Evolutionary conservation across 2,113 vertebrate species (phyloP).

Genomic region (Carettochelys insculpta): DNA sequence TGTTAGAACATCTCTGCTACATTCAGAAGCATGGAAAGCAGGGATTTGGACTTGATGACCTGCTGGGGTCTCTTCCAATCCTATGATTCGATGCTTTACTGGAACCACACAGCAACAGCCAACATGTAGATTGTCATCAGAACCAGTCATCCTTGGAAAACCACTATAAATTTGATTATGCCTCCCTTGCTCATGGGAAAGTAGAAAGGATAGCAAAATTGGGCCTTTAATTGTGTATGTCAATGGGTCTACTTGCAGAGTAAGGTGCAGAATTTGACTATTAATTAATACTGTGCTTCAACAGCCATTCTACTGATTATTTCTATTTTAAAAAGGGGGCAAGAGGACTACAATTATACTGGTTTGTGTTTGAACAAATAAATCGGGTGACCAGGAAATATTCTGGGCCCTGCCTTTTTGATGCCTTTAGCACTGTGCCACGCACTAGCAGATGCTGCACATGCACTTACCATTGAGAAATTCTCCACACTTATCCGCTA

Average conservation of each 20-base stretch:
- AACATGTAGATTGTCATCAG: background rate
- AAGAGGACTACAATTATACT: background rate
- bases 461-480: background rate
- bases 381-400: background rate
- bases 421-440: background rate
- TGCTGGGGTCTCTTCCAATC: no score
- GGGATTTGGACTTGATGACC: no score
- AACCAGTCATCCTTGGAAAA: background rate
- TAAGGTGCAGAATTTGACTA: background rate
- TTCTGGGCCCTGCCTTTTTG: background rate
- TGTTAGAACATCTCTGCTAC: accelerated
- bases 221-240: background rate
- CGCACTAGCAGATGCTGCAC: background rate
- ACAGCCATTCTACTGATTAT: background rate
- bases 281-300: background rate
- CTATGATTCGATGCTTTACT: background rate
- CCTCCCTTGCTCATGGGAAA: background rate
- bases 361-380: background rate
- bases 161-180: background rate
- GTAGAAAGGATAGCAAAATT: background rate
- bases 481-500: background rate
- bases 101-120: background rate
- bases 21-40: background rate
- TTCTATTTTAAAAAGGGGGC: background rate
- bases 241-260: background rate